Conservation (phyloP, 1,140 invertebrate species). For the Drosophila sucinea region DNA sequence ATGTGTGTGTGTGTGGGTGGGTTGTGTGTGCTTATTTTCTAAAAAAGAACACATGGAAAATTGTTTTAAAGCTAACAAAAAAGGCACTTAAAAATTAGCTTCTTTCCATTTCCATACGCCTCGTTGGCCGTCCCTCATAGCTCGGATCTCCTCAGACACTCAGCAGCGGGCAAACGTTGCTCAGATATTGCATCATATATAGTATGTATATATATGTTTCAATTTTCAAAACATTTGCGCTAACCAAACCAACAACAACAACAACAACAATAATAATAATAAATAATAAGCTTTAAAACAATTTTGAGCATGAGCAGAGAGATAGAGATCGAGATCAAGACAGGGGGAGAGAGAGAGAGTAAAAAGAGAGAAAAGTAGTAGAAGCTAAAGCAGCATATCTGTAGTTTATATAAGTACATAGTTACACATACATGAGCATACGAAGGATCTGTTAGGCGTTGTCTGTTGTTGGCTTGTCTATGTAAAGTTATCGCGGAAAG, state of each 20-base stretch:
- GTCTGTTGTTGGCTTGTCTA: too few species aligned
- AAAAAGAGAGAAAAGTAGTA: not conserved
- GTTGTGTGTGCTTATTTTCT: slow-evolving; percentile 52
- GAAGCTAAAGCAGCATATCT: slow-evolving; percentile 5
- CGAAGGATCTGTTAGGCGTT: too few species aligned
- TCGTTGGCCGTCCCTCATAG: not conserved
- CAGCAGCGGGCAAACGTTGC: slow-evolving; percentile 69
- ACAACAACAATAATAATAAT: slow-evolving; percentile 17
- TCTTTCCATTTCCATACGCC: slow-evolving; percentile 18
- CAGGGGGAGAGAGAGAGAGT: not conserved
- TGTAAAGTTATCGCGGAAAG: not conserved
- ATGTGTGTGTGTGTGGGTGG: not conserved
- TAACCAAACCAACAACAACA: slow-evolving; percentile 67
- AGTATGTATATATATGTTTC: slow-evolving; percentile 1
- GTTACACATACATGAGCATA: too few species aligned
- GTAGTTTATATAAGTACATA: not conserved
- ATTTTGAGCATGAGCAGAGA: slow-evolving; percentile 57
- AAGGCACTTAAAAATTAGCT: slow-evolving; percentile 54
- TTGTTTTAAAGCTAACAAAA: slow-evolving; percentile 69
- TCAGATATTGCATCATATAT: slow-evolving; percentile 29
- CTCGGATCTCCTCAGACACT: not conserved
- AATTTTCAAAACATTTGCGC: slow-evolving; percentile 27
- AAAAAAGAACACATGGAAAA: slow-evolving; percentile 55
- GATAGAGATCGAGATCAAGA: not conserved
- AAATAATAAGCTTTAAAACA: slow-evolving; percentile 71